Conservation (phyloP, 2,888 invertebrate species). For the Zaprionus lineosus region DNA sequence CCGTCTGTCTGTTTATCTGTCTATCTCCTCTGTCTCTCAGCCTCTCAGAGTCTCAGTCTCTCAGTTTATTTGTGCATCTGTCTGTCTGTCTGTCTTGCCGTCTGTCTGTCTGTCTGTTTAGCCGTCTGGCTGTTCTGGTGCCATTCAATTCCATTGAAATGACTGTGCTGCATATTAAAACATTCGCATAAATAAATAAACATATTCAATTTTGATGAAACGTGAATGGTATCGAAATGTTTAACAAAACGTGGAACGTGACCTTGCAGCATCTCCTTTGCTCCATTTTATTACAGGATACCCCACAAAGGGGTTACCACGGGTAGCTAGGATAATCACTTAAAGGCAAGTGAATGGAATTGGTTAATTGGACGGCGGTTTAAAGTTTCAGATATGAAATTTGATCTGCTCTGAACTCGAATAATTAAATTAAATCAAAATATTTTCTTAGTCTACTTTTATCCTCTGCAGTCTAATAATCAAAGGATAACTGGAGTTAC, state of each 20-base stretch:
- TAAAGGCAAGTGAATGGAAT: no score
- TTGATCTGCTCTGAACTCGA: no score
- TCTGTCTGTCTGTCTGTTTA: constrained; percentile 1
- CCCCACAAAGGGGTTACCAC: constrained; percentile 1
- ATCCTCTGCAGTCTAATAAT: no score
- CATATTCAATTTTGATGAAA: constrained; percentile 75
- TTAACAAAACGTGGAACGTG: constrained; percentile 68
- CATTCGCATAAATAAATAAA: constrained; percentile 74
- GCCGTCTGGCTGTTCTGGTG: not conserved
- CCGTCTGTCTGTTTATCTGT: not conserved
- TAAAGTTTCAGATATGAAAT: no score
- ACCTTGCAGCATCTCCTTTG: constrained; percentile 52
- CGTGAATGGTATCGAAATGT: constrained; percentile 75
- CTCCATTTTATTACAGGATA: no score
- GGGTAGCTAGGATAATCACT: constrained; percentile 18
- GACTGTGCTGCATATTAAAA: constrained; percentile 69
- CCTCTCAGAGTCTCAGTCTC: not conserved
- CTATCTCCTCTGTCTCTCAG: not conserved
- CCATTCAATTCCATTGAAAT: constrained; percentile 57
- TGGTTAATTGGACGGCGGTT: no score
- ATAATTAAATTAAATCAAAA: no score
- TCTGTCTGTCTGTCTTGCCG: not conserved
- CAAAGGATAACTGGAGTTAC: no score
- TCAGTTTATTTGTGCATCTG: constrained; percentile 1
- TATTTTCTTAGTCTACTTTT: no score